phyloP scores from a whole-genome alignment of 2,797 vertebrate genomes.

The Vespertilio murinus region DNA sequence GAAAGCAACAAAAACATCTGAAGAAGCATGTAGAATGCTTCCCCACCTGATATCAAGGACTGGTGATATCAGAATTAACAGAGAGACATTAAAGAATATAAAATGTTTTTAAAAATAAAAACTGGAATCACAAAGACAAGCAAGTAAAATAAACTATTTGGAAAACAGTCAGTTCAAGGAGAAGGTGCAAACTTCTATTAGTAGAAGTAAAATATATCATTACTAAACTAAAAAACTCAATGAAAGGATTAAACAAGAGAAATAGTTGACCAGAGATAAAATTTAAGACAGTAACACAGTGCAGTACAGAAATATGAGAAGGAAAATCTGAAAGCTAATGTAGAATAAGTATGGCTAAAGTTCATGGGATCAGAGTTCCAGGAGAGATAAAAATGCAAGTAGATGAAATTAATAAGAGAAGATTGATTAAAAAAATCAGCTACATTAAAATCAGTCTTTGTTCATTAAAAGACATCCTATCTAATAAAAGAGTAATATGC shows the following conservation, averaged over 20 bases:
- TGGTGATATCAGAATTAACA: too few relatives aligned
- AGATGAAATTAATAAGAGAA: neutral
- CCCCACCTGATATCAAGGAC: too few relatives aligned
- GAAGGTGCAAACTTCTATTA: neutral
- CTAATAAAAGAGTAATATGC: too few relatives aligned
- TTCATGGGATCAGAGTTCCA: neutral
- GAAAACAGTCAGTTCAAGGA: neutral
- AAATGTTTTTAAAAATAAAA: too few relatives aligned
- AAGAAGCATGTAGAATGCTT: too few relatives aligned
- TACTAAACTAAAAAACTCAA: slow-evolving; percentile 18
- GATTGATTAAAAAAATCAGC: neutral
- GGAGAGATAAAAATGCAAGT: neutral
- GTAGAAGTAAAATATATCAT: neutral
- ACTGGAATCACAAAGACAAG: too few relatives aligned
- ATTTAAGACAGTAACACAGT: neutral
- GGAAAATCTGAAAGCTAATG: neutral
- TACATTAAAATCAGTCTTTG: neutral
- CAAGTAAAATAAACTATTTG: neutral
- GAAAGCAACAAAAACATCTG: too few relatives aligned
- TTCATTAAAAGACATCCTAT: neutral
- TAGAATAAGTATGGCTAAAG: neutral
- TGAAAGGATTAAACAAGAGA: neutral
- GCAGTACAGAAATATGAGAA: neutral
- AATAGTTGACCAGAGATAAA: neutral
- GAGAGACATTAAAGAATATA: too few relatives aligned